Evolutionary conservation across 2,888 invertebrate species (phyloP).

Genomic region (Encarsia formosa): DNA sequence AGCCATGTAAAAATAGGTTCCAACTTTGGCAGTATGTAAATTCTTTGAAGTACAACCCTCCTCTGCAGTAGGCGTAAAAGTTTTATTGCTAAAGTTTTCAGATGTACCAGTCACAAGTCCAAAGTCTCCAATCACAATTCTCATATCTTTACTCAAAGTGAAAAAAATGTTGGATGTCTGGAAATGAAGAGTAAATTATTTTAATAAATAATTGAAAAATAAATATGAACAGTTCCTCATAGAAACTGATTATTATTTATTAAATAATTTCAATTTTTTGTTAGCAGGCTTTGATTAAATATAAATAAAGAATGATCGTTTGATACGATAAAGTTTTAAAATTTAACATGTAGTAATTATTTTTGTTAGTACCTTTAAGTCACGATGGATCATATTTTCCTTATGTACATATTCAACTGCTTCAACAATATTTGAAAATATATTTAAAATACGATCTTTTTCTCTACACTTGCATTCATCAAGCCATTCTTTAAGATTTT

Average conservation of each 20-base stretch:
- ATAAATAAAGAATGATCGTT: not conserved
- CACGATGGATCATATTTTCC: slow-evolving; percentile 90
- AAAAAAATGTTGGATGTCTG: slow-evolving; percentile 91
- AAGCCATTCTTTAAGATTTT: slow-evolving; percentile 91
- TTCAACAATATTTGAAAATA: slow-evolving; percentile 86
- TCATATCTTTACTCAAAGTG: slow-evolving; percentile 81
- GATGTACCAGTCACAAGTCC: slow-evolving; percentile 91
- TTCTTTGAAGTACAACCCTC: slow-evolving; percentile 39
- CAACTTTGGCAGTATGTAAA: slow-evolving; percentile 61
- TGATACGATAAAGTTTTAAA: not conserved
- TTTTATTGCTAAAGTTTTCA: slow-evolving; percentile 53
- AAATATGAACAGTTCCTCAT: not conserved
- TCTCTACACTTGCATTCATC: slow-evolving; percentile 42
- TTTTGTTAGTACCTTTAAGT: slow-evolving; percentile 83
- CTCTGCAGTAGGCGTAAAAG: slow-evolving; percentile 35
- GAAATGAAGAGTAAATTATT: slow-evolving; percentile 21
- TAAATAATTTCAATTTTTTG: not conserved
- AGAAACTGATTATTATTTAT: slow-evolving; percentile 4
- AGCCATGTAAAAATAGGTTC: slow-evolving; percentile 96
- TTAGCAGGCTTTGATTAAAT: too few species aligned
- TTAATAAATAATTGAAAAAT: not conserved
- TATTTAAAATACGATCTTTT: slow-evolving; percentile 56
- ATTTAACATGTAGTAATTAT: slow-evolving; percentile 28
- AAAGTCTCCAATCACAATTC: slow-evolving; percentile 98
- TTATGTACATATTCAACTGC: slow-evolving; percentile 95